phyloP scores from a whole-genome alignment of 2,113 vertebrate genomes.

The Lophius piscatorius region DNA sequence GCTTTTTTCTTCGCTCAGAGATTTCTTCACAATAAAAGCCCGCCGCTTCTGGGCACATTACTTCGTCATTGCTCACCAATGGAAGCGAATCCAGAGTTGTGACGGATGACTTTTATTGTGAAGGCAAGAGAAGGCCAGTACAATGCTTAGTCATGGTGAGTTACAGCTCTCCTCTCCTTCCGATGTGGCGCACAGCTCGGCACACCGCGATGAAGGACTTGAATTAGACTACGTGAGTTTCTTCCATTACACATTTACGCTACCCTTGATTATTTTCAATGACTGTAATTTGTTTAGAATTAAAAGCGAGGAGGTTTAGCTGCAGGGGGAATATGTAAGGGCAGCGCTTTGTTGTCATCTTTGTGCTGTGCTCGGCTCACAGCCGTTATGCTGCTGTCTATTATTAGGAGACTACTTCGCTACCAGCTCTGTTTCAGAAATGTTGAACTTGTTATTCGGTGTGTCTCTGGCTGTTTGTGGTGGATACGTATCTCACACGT shows the following conservation, averaged over 20 bases:
- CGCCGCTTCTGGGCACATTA: no score
- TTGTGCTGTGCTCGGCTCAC: constrained; percentile 20
- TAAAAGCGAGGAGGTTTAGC: not conserved
- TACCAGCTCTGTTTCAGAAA: constrained; percentile 53
- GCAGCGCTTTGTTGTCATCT: constrained; percentile 37
- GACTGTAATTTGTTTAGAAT: not conserved
- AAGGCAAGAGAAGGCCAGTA: constrained; percentile 55
- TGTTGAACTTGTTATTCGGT: constrained; percentile 37
- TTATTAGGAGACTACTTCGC: constrained; percentile 51
- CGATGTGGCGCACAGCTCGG: constrained; percentile 63
- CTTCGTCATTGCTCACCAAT: not conserved
- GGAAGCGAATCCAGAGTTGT: not conserved
- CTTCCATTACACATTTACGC: constrained; percentile 24
- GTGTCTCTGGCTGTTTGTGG: not conserved
- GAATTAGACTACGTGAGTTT: constrained; percentile 62
- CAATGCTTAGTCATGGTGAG: constrained; percentile 87
- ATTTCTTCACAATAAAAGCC: constrained; percentile 64
- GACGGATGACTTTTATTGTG: constrained; percentile 76
- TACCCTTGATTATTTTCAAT: not conserved
- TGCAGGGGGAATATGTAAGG: not conserved
- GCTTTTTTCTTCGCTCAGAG: constrained; percentile 20
- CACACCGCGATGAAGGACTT: constrained; percentile 61
- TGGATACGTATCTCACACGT: no score
- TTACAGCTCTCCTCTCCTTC: constrained; percentile 68
- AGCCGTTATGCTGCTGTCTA: constrained; percentile 47